phyloP scores from a whole-genome alignment of 2,888 invertebrate species.

The Entomobrya multifasciata region DNA sequence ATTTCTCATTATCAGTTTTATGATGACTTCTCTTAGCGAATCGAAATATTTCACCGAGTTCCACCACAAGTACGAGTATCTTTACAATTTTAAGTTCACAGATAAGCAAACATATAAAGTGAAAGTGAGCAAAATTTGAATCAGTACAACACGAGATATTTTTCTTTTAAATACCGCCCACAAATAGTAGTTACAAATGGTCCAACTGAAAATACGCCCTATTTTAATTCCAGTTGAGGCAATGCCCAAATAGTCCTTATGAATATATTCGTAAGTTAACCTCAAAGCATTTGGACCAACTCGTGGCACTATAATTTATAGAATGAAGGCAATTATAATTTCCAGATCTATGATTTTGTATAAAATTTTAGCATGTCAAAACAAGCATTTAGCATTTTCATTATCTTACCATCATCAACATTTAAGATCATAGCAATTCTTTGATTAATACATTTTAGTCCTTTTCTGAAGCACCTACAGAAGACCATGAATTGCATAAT shows the following conservation, averaged over 20 bases:
- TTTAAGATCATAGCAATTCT: constrained; percentile 52
- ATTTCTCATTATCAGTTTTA: too few species aligned
- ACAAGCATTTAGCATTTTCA: background rate
- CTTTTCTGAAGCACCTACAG: constrained; percentile 58
- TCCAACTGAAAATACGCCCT: constrained; percentile 53
- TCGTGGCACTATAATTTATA: constrained; percentile 19
- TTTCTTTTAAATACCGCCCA: constrained; percentile 66
- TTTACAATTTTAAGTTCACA: too few species aligned
- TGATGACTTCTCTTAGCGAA: constrained; percentile 7
- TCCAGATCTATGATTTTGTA: background rate
- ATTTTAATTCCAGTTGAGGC: constrained; percentile 53
- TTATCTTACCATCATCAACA: constrained; percentile 46
- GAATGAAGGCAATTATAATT: background rate
- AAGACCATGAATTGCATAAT: constrained; percentile 61
- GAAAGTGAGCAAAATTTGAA: too few species aligned
- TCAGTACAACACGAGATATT: too few species aligned
- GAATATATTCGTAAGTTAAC: constrained; percentile 50
- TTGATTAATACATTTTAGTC: constrained; percentile 47
- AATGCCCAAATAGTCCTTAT: constrained; percentile 60
- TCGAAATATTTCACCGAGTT: constrained; percentile 50
- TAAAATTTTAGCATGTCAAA: background rate
- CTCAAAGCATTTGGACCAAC: constrained; percentile 55
- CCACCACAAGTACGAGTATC: constrained; percentile 51
- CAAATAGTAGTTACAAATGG: constrained; percentile 54
- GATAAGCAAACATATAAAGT: too few species aligned